phyloP scores from a whole-genome alignment of 30 jellyfish, hydroid and myxozoan species.

The Pseudorhiza aurosa region DNA sequence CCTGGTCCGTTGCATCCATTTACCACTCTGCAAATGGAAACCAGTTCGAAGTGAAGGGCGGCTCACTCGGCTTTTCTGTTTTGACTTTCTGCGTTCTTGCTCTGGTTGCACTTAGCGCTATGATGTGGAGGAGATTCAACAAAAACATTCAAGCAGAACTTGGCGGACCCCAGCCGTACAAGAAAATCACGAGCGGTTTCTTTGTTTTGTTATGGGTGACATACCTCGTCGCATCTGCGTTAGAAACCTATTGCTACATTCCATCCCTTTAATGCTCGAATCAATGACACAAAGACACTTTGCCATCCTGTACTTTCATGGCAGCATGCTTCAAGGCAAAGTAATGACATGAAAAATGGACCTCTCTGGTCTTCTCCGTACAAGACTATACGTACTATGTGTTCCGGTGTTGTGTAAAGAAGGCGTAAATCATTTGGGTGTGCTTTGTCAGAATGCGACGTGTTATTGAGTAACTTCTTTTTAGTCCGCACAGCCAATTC shows the following conservation, averaged over 20 bases:
- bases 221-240: constrained; percentile 74
- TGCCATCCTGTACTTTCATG: no score
- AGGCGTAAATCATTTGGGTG: no score
- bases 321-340: no score
- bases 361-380: no score
- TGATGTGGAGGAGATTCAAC: constrained; percentile 91
- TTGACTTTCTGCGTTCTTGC: constrained; percentile 87
- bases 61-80: constrained; percentile 97
- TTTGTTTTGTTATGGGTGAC: constrained; percentile 74
- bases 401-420: no score
- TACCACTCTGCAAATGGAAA: constrained; percentile 89
- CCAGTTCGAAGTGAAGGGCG: constrained; percentile 80
- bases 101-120: constrained; percentile 49
- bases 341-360: no score
- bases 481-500: no score
- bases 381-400: no score
- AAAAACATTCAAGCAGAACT: constrained; percentile 90
- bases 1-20: constrained; percentile 97
- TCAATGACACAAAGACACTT: no score
- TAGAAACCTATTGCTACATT: constrained; percentile 85
- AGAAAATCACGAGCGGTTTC: constrained; percentile 53
- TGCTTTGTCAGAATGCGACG: no score
- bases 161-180: constrained; percentile 92
- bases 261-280: constrained; percentile 5
- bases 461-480: no score